phyloP scores from a whole-genome alignment of 2,797 vertebrate species.

The Phrynocephalus guinanensis region DNA sequence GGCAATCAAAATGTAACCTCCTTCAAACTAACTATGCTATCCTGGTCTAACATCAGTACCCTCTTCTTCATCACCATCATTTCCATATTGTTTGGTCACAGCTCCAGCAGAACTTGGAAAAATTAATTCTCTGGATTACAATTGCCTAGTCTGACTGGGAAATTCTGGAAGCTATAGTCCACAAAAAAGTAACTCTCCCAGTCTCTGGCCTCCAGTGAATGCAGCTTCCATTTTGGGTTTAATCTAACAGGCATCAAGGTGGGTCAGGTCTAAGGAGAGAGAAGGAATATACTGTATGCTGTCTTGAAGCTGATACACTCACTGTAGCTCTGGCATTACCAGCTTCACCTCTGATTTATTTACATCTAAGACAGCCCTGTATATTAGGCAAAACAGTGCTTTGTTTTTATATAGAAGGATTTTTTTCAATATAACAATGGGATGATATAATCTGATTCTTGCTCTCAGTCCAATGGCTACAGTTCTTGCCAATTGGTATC shows the following conservation, averaged over 20 bases:
- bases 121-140: too few species aligned
- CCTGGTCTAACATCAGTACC: not conserved
- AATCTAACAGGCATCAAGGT: not conserved
- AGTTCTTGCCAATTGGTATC: constrained; percentile 48
- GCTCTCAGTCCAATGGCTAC: constrained; percentile 44
- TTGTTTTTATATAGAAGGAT: constrained; percentile 9
- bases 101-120: too few species aligned
- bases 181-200: too few species aligned
- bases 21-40: not conserved
- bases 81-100: too few species aligned
- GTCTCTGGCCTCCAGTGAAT: not conserved
- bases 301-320: not conserved
- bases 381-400: constrained; percentile 21
- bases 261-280: not conserved
- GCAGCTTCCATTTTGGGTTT: not conserved
- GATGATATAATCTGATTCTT: constrained; percentile 48
- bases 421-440: constrained; percentile 38
- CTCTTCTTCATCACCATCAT: too few species aligned
- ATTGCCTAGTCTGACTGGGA: too few species aligned
- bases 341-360: not conserved
- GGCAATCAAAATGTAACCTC: not conserved
- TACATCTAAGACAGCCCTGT: not conserved
- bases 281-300: not conserved
- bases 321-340: not conserved
- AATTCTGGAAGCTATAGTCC: too few species aligned